phyloP scores from a whole-genome alignment of 2,797 vertebrate genomes.

The Typhlichthys subterraneus region DNA sequence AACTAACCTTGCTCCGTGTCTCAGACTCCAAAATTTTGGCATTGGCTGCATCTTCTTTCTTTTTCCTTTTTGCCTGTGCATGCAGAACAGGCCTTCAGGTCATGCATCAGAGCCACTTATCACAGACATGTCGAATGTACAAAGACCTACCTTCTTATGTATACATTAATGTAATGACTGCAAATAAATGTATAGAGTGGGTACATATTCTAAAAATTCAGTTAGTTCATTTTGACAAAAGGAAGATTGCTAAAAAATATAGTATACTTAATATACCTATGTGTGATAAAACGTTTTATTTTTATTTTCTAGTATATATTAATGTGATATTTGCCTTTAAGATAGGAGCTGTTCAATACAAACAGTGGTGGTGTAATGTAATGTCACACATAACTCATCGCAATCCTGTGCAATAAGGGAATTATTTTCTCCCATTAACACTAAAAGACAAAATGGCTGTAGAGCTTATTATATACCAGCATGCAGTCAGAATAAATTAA shows the following conservation, averaged over 20 bases:
- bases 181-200: background rate
- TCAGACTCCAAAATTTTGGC: constrained; percentile 95
- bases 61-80: constrained; percentile 93
- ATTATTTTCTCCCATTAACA: constrained; percentile 58
- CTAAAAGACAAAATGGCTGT: constrained; percentile 55
- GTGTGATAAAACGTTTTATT: background rate
- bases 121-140: background rate
- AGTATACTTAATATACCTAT: too few species aligned
- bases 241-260: too few species aligned
- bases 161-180: background rate
- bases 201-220: constrained; percentile 14
- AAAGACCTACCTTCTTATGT: background rate
- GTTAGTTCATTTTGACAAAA: constrained; percentile 2
- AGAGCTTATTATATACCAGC: constrained; percentile 61
- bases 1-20: constrained; percentile 94
- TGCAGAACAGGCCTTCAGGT: constrained; percentile 78
- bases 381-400: constrained; percentile 34
- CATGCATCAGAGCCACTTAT: constrained; percentile 66
- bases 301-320: background rate
- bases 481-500: constrained; percentile 68
- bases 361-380: constrained; percentile 19
- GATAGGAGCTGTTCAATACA: constrained; percentile 5
- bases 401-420: constrained; percentile 44
- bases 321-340: background rate
- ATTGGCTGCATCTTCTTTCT: constrained; percentile 94